Percentiles rank a stretch among this genome's conserved stretches.
Evolutionary conservation across 2,797 vertebrate species (phyloP).

Genomic region (Clarias laeviceps): DNA sequence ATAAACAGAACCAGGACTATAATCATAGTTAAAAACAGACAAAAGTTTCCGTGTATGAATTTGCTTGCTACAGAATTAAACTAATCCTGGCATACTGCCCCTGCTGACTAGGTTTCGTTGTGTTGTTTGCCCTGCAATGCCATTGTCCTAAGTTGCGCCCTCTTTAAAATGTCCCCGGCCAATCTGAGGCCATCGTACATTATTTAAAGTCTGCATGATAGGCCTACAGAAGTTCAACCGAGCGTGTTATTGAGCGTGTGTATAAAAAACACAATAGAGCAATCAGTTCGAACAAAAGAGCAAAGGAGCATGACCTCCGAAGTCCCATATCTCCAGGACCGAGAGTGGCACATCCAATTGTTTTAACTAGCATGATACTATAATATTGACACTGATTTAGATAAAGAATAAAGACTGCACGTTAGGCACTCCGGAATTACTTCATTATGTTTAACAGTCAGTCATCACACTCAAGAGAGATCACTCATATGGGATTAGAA

Average conservation of each 20-base stretch:
- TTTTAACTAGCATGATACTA: conserved; percentile 17
- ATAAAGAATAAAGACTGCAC: background rate
- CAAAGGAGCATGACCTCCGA: conserved; percentile 8
- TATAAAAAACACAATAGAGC: conserved; percentile 26
- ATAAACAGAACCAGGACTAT: background rate
- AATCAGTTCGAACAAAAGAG: conserved; percentile 28
- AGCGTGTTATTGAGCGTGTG: conserved; percentile 37
- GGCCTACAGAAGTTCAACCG: conserved; percentile 27
- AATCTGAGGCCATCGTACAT: conserved; percentile 34
- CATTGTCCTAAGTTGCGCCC: conserved; percentile 9
- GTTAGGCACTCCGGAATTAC: conserved; percentile 9
- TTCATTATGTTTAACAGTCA: background rate
- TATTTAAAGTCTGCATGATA: conserved; percentile 39
- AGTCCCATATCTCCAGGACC: conserved; percentile 6
- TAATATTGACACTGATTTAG: conserved; percentile 22
- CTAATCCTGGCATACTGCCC: background rate
- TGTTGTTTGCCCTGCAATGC: conserved; percentile 9
- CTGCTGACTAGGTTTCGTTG: background rate
- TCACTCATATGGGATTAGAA: background rate
- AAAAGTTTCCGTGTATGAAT: background rate
- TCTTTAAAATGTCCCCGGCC: conserved; percentile 10
- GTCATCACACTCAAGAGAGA: background rate
- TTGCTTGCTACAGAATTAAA: background rate
- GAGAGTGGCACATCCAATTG: conserved; percentile 17
- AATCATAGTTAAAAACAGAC: background rate